Percentiles rank a stretch among this genome's conserved stretches.
Evolutionary conservation across 2,797 vertebrate species (phyloP).

Genomic region (Clarias platycephalus): DNA sequence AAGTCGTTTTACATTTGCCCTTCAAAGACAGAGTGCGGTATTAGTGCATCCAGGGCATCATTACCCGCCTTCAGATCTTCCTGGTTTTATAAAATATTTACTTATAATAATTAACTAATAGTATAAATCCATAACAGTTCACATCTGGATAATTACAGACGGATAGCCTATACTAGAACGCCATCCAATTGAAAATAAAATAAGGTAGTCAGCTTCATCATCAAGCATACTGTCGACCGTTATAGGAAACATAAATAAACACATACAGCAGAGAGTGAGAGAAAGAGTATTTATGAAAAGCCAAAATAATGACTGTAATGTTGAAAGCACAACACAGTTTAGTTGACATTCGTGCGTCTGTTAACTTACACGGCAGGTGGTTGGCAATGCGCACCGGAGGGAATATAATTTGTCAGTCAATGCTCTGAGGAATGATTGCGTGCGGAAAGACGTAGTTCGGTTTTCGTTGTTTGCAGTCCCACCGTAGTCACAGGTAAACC

Average conservation of each 20-base stretch:
- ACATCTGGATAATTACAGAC: background rate
- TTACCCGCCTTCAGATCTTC: background rate
- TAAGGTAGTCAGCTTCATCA: background rate
- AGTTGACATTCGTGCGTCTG: constrained; percentile 15
- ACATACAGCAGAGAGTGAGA: background rate
- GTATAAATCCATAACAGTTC: background rate
- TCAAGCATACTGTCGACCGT: background rate
- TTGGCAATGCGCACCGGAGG: background rate
- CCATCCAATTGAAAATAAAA: background rate
- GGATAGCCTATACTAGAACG: background rate
- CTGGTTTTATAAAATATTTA: background rate
- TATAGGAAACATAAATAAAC: background rate
- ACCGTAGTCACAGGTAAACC: constrained; percentile 6
- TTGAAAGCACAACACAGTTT: constrained; percentile 1
- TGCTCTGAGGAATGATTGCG: constrained; percentile 4
- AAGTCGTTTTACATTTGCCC: background rate
- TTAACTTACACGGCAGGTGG: constrained; percentile 7
- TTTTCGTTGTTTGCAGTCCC: background rate
- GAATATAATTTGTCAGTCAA: background rate
- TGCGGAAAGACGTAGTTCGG: background rate
- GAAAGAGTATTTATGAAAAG: background rate
- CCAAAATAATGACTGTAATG: constrained; percentile 12
- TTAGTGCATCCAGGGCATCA: background rate
- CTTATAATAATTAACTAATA: background rate
- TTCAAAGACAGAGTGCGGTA: background rate